phyloP scores from a whole-genome alignment of 2,888 invertebrate species.

The Strigamia transsilvanica region DNA sequence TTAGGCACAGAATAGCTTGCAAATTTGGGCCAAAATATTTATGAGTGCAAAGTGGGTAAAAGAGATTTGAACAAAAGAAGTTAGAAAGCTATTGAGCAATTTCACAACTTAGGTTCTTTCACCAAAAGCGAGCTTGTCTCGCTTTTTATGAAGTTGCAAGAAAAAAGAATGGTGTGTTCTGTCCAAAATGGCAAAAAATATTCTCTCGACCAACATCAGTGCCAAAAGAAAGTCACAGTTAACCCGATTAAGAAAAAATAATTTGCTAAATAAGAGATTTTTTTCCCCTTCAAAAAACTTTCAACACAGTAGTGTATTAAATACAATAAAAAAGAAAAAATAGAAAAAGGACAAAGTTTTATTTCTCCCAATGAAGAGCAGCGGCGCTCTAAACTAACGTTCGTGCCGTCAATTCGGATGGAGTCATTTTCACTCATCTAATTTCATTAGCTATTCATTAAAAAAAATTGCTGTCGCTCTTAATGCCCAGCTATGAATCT shows the following conservation, averaged over 20 bases:
- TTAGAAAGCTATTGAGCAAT: slow-evolving; percentile 27
- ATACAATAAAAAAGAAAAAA: slow-evolving; percentile 13
- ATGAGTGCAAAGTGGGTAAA: slow-evolving; percentile 25
- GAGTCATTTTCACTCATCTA: slow-evolving; percentile 49
- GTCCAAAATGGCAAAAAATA: slow-evolving; percentile 14
- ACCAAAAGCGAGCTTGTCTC: slow-evolving; percentile 28
- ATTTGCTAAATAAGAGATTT: slow-evolving; percentile 26
- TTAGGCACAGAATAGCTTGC: slow-evolving; percentile 41
- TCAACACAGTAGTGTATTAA: background rate
- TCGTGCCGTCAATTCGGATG: slow-evolving; percentile 39
- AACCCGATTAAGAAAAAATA: slow-evolving; percentile 29
- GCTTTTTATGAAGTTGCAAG: slow-evolving; percentile 30
- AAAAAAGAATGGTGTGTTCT: slow-evolving; percentile 19
- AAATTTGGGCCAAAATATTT: slow-evolving; percentile 36
- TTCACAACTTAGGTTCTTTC: slow-evolving; percentile 31
- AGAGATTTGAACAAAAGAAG: slow-evolving; percentile 42
- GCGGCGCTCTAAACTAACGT: background rate
- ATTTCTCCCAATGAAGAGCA: slow-evolving; percentile 21
- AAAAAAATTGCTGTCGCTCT: slow-evolving; percentile 50
- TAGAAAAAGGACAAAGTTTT: slow-evolving; percentile 2
- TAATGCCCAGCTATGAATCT: slow-evolving; percentile 44
- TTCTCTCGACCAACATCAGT: background rate
- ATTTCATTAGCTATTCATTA: slow-evolving; percentile 54
- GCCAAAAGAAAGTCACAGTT: slow-evolving; percentile 32
- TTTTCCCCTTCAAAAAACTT: background rate